phyloP scores from a whole-genome alignment of 2,888 invertebrate species.

The Bimastos eiseni region DNA sequence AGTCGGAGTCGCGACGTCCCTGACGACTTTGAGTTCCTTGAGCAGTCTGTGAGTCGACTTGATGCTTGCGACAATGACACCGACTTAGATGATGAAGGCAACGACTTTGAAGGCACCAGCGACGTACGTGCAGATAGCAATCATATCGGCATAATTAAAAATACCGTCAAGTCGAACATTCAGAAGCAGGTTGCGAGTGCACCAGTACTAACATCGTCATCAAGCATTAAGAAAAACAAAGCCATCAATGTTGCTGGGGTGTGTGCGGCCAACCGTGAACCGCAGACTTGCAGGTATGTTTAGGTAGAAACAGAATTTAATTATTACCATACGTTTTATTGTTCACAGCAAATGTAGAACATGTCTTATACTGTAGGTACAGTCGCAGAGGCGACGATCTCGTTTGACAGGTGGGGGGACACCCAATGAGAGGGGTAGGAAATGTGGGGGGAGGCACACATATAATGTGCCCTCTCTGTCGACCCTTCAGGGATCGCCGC shows the following conservation, averaged over 20 bases:
- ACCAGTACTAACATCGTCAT: neutral
- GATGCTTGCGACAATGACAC: neutral
- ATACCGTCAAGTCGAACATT: conserved; percentile 7
- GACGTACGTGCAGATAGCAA: conserved; percentile 15
- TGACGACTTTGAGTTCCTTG: conserved; percentile 26
- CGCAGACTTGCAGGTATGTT: neutral
- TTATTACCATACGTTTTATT: too few relatives aligned
- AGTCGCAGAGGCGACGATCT: too few relatives aligned
- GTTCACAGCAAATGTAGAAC: too few relatives aligned
- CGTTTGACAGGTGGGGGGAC: too few relatives aligned
- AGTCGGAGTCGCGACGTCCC: neutral
- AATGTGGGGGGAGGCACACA: too few relatives aligned
- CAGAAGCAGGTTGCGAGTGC: conserved; percentile 26
- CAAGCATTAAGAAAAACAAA: neutral
- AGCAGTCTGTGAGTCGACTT: neutral
- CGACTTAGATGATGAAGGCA: neutral
- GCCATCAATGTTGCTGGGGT: neutral
- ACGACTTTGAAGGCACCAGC: conserved; percentile 7
- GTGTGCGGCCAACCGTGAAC: neutral
- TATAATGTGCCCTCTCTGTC: too few relatives aligned
- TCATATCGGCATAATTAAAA: conserved; percentile 28
- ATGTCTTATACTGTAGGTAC: too few relatives aligned
- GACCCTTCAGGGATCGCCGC: too few relatives aligned
- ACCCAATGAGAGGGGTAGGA: too few relatives aligned
- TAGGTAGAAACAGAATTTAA: neutral